Percentiles rank a stretch among this genome's conserved stretches.
These are phyloP conservation scores for Enteromius radiatus DNA, from an alignment of 2,797 vertebrate species.

Conservation along the genomic window DNA sequence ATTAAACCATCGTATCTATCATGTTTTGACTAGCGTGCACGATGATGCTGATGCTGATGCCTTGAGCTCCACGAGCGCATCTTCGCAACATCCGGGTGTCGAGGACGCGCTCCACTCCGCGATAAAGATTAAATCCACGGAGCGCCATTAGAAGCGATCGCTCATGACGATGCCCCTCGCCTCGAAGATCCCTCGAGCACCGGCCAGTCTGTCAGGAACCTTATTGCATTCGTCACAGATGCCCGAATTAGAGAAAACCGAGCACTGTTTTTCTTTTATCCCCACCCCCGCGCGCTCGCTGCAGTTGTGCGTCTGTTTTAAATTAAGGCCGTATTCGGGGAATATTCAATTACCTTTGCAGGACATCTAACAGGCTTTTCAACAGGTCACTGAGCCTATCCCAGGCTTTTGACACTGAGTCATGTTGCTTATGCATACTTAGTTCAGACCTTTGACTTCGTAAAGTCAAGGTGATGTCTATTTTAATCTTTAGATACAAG, in stretches of 20 bases:
- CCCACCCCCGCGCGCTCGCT: background rate
- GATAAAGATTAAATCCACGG: conserved; percentile 29
- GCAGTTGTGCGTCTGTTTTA: conserved; percentile 2
- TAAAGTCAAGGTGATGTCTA: background rate
- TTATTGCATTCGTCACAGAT: background rate
- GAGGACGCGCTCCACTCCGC: background rate
- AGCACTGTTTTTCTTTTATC: no score
- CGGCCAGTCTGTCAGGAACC: background rate
- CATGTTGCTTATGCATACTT: background rate
- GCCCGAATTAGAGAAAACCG: no score
- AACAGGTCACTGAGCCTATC: background rate
- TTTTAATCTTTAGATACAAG: background rate
- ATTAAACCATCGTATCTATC: conserved; percentile 24
- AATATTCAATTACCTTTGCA: conserved; percentile 32
- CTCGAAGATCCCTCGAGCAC: background rate
- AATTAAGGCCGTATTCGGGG: background rate
- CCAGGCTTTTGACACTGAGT: background rate
- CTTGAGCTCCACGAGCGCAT: conserved; percentile 78
- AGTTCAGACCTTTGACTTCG: background rate
- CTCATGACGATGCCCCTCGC: background rate
- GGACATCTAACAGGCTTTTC: conserved; percentile 34
- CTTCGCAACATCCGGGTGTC: conserved; percentile 89
- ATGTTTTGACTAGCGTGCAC: conserved; percentile 17
- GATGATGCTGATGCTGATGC: conserved; percentile 2
- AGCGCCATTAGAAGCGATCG: conserved; percentile 2